Conservation (phyloP, 2,888 invertebrate species). For the Troides oblongomaculatus region DNA sequence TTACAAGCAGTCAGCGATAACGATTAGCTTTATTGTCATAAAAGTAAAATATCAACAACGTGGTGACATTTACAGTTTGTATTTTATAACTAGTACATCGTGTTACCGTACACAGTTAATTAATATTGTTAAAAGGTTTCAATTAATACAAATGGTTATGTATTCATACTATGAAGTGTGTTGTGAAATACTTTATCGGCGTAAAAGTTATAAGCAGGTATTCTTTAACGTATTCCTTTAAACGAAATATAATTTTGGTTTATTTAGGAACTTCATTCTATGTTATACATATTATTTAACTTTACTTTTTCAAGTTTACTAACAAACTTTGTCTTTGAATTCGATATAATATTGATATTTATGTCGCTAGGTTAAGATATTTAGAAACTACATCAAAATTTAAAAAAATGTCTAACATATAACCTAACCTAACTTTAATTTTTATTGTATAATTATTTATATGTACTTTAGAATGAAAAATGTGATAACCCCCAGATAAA, state of each 20-base stretch:
- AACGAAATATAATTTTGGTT: neutral
- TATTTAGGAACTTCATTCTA: neutral
- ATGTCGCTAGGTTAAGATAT: too few relatives aligned
- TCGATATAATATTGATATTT: too few relatives aligned
- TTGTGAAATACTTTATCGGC: neutral
- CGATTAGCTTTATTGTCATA: slow-evolving; percentile 28
- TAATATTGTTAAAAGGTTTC: neutral
- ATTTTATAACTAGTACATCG: slow-evolving; percentile 1
- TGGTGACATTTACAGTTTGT: slow-evolving; percentile 9
- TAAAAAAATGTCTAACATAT: too few relatives aligned
- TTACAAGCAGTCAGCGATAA: slow-evolving; percentile 33
- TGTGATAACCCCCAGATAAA: too few relatives aligned
- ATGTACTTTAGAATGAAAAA: too few relatives aligned
- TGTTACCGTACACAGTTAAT: neutral
- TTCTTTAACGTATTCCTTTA: neutral
- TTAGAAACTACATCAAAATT: too few relatives aligned
- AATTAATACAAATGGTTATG: slow-evolving; percentile 2
- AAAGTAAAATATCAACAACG: slow-evolving; percentile 18
- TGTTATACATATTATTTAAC: too few relatives aligned
- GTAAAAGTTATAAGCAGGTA: neutral
- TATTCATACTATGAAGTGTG: slow-evolving; percentile 1
- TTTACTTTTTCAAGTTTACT: too few relatives aligned
- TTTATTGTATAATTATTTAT: too few relatives aligned
- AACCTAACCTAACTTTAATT: too few relatives aligned
- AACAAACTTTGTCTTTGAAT: too few relatives aligned